Conservation (phyloP, 2,797 vertebrate genomes). For the Pangasius macronema region DNA sequence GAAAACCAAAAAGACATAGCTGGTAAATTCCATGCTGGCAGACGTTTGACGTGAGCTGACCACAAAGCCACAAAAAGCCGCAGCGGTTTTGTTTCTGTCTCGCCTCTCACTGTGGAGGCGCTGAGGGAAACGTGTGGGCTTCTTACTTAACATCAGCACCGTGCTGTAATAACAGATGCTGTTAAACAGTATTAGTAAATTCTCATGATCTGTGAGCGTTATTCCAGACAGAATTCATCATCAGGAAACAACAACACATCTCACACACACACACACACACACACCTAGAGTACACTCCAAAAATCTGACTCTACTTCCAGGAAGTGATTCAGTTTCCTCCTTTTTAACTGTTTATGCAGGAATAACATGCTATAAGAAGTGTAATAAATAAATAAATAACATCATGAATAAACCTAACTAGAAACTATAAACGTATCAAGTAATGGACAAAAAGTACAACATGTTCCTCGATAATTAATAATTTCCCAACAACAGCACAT, state of each 20-base stretch:
- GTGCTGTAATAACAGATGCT: background rate
- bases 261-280: background rate
- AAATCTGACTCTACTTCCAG: background rate
- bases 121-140: slow-evolving; percentile 16
- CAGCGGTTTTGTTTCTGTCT: background rate
- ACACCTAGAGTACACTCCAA: background rate
- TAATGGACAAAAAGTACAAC: background rate
- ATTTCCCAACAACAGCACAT: background rate
- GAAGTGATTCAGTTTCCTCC: background rate
- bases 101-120: background rate
- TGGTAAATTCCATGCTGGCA: background rate
- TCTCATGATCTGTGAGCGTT: background rate
- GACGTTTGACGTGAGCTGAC: slow-evolving; percentile 9
- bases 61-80: background rate
- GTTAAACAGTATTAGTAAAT: background rate
- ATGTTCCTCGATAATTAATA: background rate
- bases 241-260: background rate
- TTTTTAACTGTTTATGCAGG: background rate
- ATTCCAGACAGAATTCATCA: background rate
- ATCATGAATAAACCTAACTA: background rate
- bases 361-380: background rate
- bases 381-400: background rate
- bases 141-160: background rate
- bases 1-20: background rate
- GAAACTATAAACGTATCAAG: background rate